Conservation (phyloP, 2,113 vertebrate species). For the Triplophysa tibetana region DNA sequence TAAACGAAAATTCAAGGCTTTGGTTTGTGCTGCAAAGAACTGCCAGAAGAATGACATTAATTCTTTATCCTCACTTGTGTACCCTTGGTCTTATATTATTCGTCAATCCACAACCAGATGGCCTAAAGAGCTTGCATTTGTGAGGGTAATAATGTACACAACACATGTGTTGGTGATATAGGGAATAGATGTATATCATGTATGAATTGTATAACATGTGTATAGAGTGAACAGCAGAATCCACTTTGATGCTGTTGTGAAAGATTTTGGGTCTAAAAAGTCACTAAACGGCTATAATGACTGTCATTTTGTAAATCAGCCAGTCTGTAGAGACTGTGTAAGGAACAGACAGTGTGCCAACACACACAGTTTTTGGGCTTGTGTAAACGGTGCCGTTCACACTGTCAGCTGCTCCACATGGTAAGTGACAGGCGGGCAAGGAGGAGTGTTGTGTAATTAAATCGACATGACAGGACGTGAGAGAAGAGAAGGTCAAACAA, state of each 20-base stretch:
- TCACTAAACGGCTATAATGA: not conserved
- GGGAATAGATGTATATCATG: not conserved
- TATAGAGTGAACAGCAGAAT: constrained; percentile 17
- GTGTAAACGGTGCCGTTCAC: constrained; percentile 16
- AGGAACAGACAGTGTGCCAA: not conserved
- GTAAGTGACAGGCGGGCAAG: constrained; percentile 13
- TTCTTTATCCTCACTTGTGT: constrained; percentile 37
- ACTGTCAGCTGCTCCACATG: constrained; percentile 25
- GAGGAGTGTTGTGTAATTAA: constrained; percentile 25
- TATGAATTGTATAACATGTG: not conserved
- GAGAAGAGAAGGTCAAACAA: constrained; percentile 8
- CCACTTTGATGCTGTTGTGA: constrained; percentile 19
- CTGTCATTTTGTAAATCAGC: constrained; percentile 18
- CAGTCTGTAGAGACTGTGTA: constrained; percentile 17
- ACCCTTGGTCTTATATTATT: constrained; percentile 4
- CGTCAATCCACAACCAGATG: constrained; percentile 34
- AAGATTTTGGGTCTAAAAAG: constrained; percentile 14
- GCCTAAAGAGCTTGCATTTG: not conserved
- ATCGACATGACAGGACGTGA: constrained; percentile 16
- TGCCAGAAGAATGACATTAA: constrained; percentile 33
- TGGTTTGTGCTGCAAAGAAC: constrained; percentile 35
- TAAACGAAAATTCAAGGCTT: constrained; percentile 32
- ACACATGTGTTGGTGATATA: not conserved
- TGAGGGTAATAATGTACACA: not conserved
- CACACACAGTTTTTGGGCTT: not conserved